Evolutionary conservation across 37 sponge, comb jelly and placozoan genomes (phyloP).

Genomic region (Beroe forskalii): DNA sequence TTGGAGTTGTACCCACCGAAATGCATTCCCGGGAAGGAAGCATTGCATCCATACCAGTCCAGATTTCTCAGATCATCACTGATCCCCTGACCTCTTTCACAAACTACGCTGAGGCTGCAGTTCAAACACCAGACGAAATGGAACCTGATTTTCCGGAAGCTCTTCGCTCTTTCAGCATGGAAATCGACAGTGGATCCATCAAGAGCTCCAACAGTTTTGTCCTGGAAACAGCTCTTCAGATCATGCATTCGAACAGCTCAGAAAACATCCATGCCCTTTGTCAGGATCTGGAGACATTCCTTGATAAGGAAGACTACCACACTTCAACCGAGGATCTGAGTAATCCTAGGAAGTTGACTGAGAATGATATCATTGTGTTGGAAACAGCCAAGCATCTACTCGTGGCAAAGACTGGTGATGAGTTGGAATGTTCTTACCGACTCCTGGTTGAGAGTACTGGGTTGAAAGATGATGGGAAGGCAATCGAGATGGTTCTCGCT

Average conservation of each 20-base stretch:
- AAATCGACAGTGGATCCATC: not conserved
- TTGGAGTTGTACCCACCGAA: no score
- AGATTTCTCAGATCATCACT: not conserved
- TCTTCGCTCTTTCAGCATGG: not conserved
- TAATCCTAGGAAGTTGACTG: not conserved
- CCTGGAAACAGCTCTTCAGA: slow-evolving; percentile 28
- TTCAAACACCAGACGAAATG: not conserved
- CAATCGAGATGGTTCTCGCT: slow-evolving; percentile 44
- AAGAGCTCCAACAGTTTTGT: slow-evolving; percentile 46
- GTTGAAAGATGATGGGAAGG: not conserved
- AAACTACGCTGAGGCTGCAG: not conserved
- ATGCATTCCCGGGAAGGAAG: no score
- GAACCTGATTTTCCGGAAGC: not conserved
- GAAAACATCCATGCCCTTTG: not conserved
- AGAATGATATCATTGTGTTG: not conserved
- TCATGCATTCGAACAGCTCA: slow-evolving; percentile 45
- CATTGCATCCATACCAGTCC: not conserved
- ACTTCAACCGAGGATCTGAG: not conserved
- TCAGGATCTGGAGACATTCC: not conserved
- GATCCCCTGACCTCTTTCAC: not conserved
- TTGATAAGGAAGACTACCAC: not conserved
- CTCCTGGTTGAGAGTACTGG: slow-evolving; percentile 33
- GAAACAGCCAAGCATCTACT: slow-evolving; percentile 42
- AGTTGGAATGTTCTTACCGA: not conserved
- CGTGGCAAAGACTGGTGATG: not conserved